Conservation (phyloP, 2,888 invertebrate species). For the Tubulanus polymorphus region DNA sequence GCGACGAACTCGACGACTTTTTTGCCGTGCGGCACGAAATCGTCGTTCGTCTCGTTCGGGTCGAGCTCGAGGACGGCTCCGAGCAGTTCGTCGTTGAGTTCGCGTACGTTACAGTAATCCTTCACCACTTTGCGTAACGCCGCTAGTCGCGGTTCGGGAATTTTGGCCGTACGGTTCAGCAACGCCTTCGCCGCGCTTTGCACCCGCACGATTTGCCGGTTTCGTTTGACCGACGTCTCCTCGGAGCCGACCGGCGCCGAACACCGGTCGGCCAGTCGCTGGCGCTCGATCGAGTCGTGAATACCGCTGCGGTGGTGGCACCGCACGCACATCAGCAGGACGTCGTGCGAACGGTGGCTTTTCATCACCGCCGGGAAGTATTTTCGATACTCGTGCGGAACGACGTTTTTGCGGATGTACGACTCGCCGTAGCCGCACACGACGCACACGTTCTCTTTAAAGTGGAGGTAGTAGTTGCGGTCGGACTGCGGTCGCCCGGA, state of each 20-base stretch:
- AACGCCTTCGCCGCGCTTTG: constrained; percentile 50
- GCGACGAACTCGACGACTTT: constrained; percentile 48
- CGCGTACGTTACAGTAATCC: constrained; percentile 57
- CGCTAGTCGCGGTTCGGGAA: constrained; percentile 58
- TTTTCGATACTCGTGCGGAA: constrained; percentile 77
- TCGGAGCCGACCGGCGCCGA: constrained; percentile 62
- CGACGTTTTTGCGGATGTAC: constrained; percentile 73
- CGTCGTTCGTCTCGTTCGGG: constrained; percentile 36
- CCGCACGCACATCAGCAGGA: constrained; percentile 66
- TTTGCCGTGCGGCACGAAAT: constrained; percentile 49
- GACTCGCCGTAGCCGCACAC: constrained; percentile 70
- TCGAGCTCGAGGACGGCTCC: constrained; percentile 57
- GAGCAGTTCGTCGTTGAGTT: constrained; percentile 58
- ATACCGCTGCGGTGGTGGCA: constrained; percentile 71
- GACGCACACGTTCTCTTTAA: constrained; percentile 73
- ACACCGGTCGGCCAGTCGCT: constrained; percentile 61
- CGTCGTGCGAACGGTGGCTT: constrained; percentile 76
- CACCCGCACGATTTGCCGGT: constrained; percentile 33
- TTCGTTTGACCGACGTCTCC: constrained; percentile 18
- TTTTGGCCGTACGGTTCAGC: constrained; percentile 42
- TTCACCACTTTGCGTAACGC: constrained; percentile 58
- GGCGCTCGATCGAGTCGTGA: constrained; percentile 62
- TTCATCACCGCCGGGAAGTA: constrained; percentile 66
- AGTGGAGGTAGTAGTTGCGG: constrained; percentile 65
- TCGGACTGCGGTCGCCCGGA: constrained; percentile 67